Evolutionary conservation across 2,888 invertebrate species (phyloP), one percentile per base, ranked within the genome.

Genomic region (Trissoscelio sp.): DNA sequence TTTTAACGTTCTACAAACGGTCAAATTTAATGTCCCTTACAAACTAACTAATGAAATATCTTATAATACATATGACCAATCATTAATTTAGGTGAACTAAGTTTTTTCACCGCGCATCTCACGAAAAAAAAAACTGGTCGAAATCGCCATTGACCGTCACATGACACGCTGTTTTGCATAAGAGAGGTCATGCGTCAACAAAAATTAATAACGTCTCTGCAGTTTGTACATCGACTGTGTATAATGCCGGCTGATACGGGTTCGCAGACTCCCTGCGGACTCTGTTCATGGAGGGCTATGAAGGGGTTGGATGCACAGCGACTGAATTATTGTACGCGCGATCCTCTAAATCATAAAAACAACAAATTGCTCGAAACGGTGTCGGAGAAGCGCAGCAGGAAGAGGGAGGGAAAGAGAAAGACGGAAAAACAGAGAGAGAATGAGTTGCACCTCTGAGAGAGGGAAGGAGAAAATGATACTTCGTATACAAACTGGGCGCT

Each of bases 331-430:
- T 87, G 85, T 88, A 83, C 86, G 79, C 79, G 82, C 82, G 79
- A 67, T 84, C 84, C 87, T 82, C 85, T 90, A 89, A 88, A 90
- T 89, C 89, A 89, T 87, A 88, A 87, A 88, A 89, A 89, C 87
- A 88, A 88, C 89, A 88, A 89, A 89, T 89, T 88, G 87, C 88
- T 66, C 78, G 78, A 55, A 80, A 66, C 55, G 81, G 79, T 84
- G 82, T 77, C 75, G 79, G 60, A 67, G 58, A 51, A 66, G 57
- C 22, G 39, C 18, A 39, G 34, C 4, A 20, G 39, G 18, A 24
- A 42, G 48, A 66, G 72, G 22, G n/a, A 53, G 16, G 2, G 37
- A 4, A 51, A 24, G 12, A 12, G 37, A 22, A 9, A 37, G 60
- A 48, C 22, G 16, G 11, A 11, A 14, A 42, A 67, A 42, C 28